These are phyloP conservation scores for Romanomermis culicivorax DNA, from an alignment of 2,888 invertebrate genomes.

Conservation along the genomic window DNA sequence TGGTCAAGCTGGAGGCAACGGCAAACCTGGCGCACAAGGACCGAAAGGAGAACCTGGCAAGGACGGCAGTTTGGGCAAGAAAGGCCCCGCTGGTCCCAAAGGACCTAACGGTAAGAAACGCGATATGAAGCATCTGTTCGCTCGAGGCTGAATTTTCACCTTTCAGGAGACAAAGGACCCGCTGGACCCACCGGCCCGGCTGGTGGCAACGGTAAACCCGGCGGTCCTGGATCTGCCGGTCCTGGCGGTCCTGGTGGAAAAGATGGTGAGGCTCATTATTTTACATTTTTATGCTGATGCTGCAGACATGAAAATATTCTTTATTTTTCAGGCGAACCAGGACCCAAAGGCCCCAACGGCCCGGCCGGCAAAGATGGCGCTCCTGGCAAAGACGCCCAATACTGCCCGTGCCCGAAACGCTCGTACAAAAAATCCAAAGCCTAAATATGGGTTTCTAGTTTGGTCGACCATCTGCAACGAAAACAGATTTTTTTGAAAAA, in stretches of 20 bases:
- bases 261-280: background rate
- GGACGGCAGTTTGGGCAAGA: background rate
- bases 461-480: too few species aligned
- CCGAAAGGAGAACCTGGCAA: background rate
- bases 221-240: background rate
- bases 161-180: slow-evolving; percentile 1
- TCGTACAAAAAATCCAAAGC: background rate
- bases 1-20: slow-evolving; percentile 1
- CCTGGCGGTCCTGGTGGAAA: background rate
- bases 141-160: too few species aligned
- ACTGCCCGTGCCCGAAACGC: background rate
- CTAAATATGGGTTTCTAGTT: too few species aligned
- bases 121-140: too few species aligned
- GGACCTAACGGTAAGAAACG: background rate
- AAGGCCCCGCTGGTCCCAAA: background rate
- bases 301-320: too few species aligned
- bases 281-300: too few species aligned
- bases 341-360: background rate
- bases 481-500: too few species aligned
- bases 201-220: background rate
- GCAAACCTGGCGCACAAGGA: background rate
- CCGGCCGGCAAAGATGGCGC: background rate
- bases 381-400: background rate
- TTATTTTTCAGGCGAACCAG: too few species aligned
- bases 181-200: background rate